Percentiles rank a stretch among this genome's conserved stretches.
Conservation (phyloP, 2,797 vertebrate genomes). For the Lutjanus argentimaculatus region DNA sequence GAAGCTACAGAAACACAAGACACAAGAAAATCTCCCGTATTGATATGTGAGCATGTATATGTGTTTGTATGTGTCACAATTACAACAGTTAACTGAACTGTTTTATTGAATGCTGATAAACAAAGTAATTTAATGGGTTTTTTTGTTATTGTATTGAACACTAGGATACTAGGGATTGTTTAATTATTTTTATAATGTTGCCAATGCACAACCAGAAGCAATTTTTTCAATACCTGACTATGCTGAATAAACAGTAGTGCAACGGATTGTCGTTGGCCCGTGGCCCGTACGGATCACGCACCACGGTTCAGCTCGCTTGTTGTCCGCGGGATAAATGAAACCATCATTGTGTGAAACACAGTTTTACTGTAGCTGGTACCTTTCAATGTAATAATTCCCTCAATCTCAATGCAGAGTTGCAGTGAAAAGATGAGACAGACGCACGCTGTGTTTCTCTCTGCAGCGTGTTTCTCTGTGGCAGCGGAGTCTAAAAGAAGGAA, state of each 20-base stretch:
- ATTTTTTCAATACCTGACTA: not conserved
- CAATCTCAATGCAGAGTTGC: too few species aligned
- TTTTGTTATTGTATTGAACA: not conserved
- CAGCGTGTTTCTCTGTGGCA: too few species aligned
- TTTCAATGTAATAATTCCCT: too few species aligned
- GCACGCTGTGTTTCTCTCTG: too few species aligned
- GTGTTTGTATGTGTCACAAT: not conserved
- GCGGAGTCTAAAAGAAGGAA: too few species aligned
- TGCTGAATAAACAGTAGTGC: not conserved
- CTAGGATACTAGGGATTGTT: not conserved
- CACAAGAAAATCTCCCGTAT: not conserved
- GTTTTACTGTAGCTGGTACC: too few species aligned
- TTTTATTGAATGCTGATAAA: slow-evolving; percentile 10
- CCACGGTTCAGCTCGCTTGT: too few species aligned
- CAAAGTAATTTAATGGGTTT: not conserved
- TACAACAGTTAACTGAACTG: not conserved
- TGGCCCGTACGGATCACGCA: too few species aligned
- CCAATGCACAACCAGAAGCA: not conserved
- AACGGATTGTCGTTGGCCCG: too few species aligned
- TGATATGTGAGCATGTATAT: not conserved
- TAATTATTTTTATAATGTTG: not conserved
- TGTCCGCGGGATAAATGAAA: too few species aligned
- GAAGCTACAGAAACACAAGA: slow-evolving; percentile 17
- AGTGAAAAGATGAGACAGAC: too few species aligned
- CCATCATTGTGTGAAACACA: too few species aligned